Conservation (phyloP, 1,140 invertebrate genomes). For the Aphelinus certus region DNA sequence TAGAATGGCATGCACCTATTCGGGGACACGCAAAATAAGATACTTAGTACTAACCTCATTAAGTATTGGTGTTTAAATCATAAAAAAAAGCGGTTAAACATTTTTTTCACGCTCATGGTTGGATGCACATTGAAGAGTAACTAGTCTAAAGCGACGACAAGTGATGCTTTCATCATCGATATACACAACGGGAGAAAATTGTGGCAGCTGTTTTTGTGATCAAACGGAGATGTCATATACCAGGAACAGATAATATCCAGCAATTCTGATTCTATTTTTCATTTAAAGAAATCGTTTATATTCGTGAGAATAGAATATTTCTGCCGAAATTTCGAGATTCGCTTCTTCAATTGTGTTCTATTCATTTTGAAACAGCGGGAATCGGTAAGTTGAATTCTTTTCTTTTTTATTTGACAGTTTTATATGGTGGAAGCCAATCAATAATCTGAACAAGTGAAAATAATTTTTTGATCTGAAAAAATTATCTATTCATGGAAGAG, state of each 20-base stretch:
- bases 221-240: no score
- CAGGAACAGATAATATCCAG: conserved; percentile 3
- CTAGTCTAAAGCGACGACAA: conserved; percentile 22
- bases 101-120: conserved; percentile 21
- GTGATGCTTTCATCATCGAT: conserved; percentile 1
- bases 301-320: no score
- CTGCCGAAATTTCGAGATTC: no score
- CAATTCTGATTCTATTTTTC: not conserved
- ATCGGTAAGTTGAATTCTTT: no score
- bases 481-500: no score
- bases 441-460: no score
- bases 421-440: no score
- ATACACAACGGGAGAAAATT: not conserved
- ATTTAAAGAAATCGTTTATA: not conserved
- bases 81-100: conserved; percentile 30
- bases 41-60: conserved; percentile 14
- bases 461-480: no score
- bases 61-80: not conserved
- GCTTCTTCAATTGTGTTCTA: no score
- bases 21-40: conserved; percentile 23
- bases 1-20: conserved; percentile 36
- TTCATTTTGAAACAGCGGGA: no score
- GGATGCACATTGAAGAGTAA: conserved; percentile 24
- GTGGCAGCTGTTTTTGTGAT: conserved; percentile 11
- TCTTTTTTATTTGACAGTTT: no score